These are phyloP conservation scores for Eumeta japonica DNA, from an alignment of 1,140 invertebrate species.

Conservation along the genomic window DNA sequence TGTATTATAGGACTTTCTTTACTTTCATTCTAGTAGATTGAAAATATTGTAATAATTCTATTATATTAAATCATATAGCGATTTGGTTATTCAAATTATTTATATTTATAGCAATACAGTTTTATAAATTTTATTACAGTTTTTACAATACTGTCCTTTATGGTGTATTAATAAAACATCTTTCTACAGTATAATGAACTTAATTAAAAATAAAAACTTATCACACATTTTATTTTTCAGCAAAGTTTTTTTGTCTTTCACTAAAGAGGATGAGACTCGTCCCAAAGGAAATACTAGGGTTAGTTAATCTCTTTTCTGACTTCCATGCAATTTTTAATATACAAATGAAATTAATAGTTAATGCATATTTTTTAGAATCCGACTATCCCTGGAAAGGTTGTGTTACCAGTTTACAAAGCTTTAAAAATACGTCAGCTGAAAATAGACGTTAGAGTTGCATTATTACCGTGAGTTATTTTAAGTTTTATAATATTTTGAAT, in stretches of 20 bases:
- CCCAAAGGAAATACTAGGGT: slow-evolving; percentile 27
- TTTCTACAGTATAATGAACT: too few relatives aligned
- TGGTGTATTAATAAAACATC: too few relatives aligned
- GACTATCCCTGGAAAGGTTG: slow-evolving; percentile 62
- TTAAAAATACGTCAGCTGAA: slow-evolving; percentile 68
- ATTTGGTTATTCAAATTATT: too few relatives aligned
- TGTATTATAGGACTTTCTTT: too few relatives aligned
- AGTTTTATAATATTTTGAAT: slow-evolving; percentile 8
- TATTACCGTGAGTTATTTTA: slow-evolving; percentile 53
- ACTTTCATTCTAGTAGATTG: too few relatives aligned
- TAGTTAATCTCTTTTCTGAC: slow-evolving; percentile 17
- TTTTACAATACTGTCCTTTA: too few relatives aligned
- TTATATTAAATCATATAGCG: too few relatives aligned
- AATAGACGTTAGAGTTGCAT: slow-evolving; percentile 55
- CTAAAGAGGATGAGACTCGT: slow-evolving; percentile 13
- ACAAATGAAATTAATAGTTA: too few relatives aligned
- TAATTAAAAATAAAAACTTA: too few relatives aligned
- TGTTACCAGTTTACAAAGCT: slow-evolving; percentile 74
- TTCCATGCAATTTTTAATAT: slow-evolving; percentile 5
- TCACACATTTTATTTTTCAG: slow-evolving; percentile 33
- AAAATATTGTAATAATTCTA: too few relatives aligned
- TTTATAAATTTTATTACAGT: too few relatives aligned
- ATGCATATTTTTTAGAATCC: slow-evolving; percentile 33
- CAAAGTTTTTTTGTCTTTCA: slow-evolving; percentile 45
- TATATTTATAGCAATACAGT: too few relatives aligned